Evolutionary conservation across 2,113 vertebrate species (phyloP).

Genomic region (Vombatus ursinus): DNA sequence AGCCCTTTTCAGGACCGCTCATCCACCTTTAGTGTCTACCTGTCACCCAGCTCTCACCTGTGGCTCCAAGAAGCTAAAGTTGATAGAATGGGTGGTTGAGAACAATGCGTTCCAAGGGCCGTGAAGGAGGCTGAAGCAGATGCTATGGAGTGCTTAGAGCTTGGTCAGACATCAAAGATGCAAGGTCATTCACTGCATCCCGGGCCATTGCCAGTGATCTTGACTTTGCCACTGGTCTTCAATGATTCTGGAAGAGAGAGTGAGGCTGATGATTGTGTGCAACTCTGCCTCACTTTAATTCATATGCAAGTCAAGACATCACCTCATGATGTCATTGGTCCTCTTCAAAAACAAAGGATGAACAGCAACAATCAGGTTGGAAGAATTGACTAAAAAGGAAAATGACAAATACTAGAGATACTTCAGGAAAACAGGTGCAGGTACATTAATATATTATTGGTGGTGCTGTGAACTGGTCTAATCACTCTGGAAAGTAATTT

Average conservation of each 20-base stretch:
- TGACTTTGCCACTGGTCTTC: background rate
- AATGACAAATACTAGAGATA: background rate
- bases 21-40: background rate
- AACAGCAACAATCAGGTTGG: background rate
- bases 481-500: background rate
- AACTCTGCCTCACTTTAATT: background rate
- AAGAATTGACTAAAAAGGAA: background rate
- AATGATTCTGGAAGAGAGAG: background rate
- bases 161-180: background rate
- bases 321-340: background rate
- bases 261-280: background rate
- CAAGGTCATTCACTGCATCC: background rate
- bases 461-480: background rate
- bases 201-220: background rate
- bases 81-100: background rate
- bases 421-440: background rate
- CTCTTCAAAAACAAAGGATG: background rate
- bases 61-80: too few relatives aligned
- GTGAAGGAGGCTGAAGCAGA: background rate
- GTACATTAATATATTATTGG: background rate
- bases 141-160: background rate
- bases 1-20: background rate
- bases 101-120: background rate
- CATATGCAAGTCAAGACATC: background rate
- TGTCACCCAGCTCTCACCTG: background rate